Base-by-base conservation (phyloP, 2,888 invertebrate species). In the Mimas tiliae region DNA sequence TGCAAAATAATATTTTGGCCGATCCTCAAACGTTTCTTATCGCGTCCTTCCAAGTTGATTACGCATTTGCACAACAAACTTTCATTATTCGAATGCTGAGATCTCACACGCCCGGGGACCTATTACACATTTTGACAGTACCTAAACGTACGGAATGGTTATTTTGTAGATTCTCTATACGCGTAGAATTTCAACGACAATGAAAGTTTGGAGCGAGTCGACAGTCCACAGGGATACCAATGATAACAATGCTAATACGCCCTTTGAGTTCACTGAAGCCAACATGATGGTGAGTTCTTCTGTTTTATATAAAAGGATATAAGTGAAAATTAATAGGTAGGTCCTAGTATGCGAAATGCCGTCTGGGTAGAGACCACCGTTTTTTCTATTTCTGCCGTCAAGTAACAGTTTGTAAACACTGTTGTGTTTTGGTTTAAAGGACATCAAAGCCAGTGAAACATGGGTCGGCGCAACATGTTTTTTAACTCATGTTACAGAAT, bases 221-320 rank as follows among this genome's bases (percentile, higher is more conserved):
- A 50, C 79, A 67, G 87, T 86, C 27, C 93, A 92, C 70, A 80
- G 89, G 72, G 92, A 92, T 70, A 78, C 73, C 1, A 12, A 62
- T 0, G 81, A 85, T 14, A 93, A 93, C 70, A 88, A 92, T 72
- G 67, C 83, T 0, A 34, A 67, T 0, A 85, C 81, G 12, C 89
- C 88, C 12, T 93, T 93, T 74, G 87, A 91, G 66, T 93, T 91
- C 68, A 86, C 86, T 62, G 88, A 88, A 68, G 87, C 87, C 11
- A 93, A 92, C 72, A 81, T 89, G 80, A 79, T 71, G 76, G 92
- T 90, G 75, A 75, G n/a, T 9, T 45, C 6, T 53, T 45, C 9
- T 45, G n/a, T 64, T 33, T 21, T n/a, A 27, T 38, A 3, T 3
- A 16, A 42, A 38, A 3, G 1, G 7, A 19, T 9, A 38, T 62